These are phyloP conservation scores for Heliconius aoede DNA, from an alignment of 2,888 invertebrate species.

Conservation along the genomic window DNA sequence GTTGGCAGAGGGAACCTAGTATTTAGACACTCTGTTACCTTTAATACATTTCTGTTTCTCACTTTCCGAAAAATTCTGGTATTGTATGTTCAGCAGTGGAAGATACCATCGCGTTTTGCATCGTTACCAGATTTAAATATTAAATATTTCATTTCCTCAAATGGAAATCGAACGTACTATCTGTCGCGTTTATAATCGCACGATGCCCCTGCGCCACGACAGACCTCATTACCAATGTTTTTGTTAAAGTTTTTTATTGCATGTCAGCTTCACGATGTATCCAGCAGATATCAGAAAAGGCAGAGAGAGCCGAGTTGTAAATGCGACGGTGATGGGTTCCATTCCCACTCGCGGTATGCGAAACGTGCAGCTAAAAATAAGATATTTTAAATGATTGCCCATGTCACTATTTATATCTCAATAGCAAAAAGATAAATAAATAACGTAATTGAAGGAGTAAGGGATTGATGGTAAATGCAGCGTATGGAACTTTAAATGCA, in stretches of 20 bases:
- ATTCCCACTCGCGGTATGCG: no score
- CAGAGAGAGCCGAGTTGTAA: no score
- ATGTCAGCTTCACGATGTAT: no score
- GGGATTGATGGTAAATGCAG: slow-evolving; percentile 7
- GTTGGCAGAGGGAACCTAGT: not conserved
- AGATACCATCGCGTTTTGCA: not conserved
- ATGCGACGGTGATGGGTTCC: no score
- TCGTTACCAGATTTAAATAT: not conserved
- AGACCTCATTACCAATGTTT: not conserved
- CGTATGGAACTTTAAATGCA: not conserved
- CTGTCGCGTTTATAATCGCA: not conserved
- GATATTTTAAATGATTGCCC: not conserved
- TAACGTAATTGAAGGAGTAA: not conserved
- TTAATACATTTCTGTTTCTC: not conserved
- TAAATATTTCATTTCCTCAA: not conserved
- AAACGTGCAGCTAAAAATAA: not conserved
- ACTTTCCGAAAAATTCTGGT: not conserved
- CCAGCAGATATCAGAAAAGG: no score
- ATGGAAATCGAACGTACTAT: not conserved
- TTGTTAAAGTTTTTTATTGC: not conserved
- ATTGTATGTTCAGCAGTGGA: not conserved
- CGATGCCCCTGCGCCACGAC: not conserved
- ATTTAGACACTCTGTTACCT: not conserved
- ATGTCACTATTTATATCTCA: not conserved
- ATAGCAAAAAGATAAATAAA: not conserved